Percentiles rank a stretch among this genome's conserved stretches.
Conservation (phyloP, 2,888 invertebrate species). For the Adineta ricciae region DNA sequence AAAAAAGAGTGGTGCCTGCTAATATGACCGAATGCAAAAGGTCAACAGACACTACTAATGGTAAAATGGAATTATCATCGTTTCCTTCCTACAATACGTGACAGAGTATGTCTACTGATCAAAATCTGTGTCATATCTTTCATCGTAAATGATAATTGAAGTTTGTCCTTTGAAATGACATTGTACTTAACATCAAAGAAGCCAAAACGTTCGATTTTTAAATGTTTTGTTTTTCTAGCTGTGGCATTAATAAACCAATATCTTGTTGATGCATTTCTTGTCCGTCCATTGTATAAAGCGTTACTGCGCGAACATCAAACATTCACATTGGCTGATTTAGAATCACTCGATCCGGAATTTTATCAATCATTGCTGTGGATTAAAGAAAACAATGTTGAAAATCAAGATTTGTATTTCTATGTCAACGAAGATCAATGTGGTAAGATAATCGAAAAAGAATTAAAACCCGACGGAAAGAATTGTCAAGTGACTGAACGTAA, state of each 20-base stretch:
- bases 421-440: constrained; percentile 88
- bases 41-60: no score
- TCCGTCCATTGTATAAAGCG: constrained; percentile 88
- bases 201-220: no score
- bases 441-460: constrained; percentile 74
- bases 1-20: no score
- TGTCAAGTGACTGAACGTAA: constrained; percentile 84
- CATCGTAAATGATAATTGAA: not conserved
- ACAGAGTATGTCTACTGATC: not conserved
- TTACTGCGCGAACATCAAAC: constrained; percentile 54
- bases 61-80: not conserved
- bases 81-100: not conserved
- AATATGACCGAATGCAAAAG: no score
- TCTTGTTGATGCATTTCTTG: constrained; percentile 90
- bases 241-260: constrained; percentile 91
- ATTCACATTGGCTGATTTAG: constrained; percentile 54
- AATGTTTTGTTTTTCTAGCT: not conserved
- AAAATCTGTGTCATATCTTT: not conserved
- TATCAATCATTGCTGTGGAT: constrained; percentile 90
- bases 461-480: constrained; percentile 81
- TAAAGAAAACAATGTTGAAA: constrained; percentile 67
- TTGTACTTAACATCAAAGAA: no score
- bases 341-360: constrained; percentile 86
- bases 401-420: constrained; percentile 73
- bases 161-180: constrained; percentile 61